Evolutionary conservation across 2,888 invertebrate genomes (phyloP).

Genomic region (Phragmatobia fuliginosa): DNA sequence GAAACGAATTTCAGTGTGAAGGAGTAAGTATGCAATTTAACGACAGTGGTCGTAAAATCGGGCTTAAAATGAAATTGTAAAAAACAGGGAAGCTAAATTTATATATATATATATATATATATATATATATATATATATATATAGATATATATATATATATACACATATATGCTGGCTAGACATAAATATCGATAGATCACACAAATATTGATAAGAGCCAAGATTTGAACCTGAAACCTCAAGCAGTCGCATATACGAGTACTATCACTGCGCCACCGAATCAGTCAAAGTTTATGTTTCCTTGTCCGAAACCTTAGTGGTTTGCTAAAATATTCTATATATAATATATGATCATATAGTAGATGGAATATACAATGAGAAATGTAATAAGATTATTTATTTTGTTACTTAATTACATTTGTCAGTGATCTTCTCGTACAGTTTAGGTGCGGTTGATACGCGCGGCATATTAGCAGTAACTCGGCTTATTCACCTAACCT

Average conservation of each 20-base stretch:
- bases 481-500: not conserved
- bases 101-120: too few relatives aligned
- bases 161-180: too few relatives aligned
- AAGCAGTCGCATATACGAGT: too few relatives aligned
- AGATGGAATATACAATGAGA: not conserved
- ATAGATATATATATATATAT: too few relatives aligned
- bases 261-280: too few relatives aligned
- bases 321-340: not conserved
- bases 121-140: too few relatives aligned
- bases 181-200: too few relatives aligned
- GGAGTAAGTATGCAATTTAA: not conserved
- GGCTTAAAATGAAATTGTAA: not conserved
- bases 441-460: slow-evolving; percentile 22
- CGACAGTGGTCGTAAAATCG: not conserved
- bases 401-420: not conserved
- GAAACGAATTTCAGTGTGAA: not conserved
- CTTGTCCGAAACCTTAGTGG: not conserved
- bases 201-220: too few relatives aligned
- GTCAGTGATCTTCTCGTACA: not conserved
- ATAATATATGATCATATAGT: too few relatives aligned
- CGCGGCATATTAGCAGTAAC: not conserved
- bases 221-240: too few relatives aligned
- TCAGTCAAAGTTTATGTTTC: too few relatives aligned
- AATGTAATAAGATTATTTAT: not conserved
- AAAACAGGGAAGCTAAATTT: not conserved